A percentile compares a stretch with the other conserved stretches of the same genome.
These are phyloP conservation scores for Yponomeuta evonymella DNA, from an alignment of 2,888 invertebrate species.

Conservation along the genomic window DNA sequence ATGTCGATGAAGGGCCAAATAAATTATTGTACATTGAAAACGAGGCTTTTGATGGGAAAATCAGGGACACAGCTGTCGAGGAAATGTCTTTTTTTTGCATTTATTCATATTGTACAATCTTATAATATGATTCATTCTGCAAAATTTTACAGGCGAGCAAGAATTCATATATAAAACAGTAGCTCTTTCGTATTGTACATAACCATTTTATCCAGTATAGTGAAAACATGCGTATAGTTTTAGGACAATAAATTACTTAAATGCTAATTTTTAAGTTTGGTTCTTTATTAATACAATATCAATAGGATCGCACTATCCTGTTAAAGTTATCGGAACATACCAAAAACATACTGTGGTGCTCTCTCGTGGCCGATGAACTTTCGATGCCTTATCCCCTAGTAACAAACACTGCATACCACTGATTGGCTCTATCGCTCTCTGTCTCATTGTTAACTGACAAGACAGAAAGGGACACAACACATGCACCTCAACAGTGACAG, in stretches of 20 bases:
- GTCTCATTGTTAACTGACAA: constrained; percentile 1
- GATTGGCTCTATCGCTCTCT: not conserved
- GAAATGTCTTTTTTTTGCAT: constrained; percentile 77
- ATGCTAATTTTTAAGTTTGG: constrained; percentile 73
- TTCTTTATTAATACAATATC: constrained; percentile 77
- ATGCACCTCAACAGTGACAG: not conserved
- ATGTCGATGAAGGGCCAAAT: not conserved
- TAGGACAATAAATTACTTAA: constrained; percentile 78
- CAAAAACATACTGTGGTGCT: constrained; percentile 69
- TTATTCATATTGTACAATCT: constrained; percentile 77
- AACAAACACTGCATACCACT: not conserved
- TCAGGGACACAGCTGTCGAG: constrained; percentile 41
- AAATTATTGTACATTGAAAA: not conserved
- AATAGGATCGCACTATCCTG: constrained; percentile 74
- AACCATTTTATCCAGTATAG: constrained; percentile 76
- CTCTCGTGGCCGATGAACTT: constrained; percentile 72
- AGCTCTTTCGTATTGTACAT: constrained; percentile 76
- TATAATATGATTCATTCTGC: constrained; percentile 76
- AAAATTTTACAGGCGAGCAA: constrained; percentile 78
- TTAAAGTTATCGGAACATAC: constrained; percentile 66
- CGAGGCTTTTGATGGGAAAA: constrained; percentile 11
- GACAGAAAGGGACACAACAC: not conserved
- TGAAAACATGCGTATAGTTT: constrained; percentile 78
- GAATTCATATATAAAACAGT: constrained; percentile 77
- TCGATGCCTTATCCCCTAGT: constrained; percentile 46